phyloP scores from a whole-genome alignment of 1,140 invertebrate species.

The Spodoptera frugiperda region DNA sequence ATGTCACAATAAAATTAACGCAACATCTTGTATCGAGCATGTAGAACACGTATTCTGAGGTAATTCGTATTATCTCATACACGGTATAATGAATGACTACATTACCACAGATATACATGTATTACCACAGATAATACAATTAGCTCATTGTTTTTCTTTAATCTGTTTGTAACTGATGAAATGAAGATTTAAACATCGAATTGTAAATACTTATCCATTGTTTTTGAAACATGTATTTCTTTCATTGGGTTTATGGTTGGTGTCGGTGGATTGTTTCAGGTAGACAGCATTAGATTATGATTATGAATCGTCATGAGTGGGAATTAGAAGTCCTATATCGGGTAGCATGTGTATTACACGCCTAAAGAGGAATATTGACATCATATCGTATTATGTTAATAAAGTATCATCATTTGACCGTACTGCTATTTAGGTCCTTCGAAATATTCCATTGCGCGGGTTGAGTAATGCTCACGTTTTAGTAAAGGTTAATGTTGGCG shows the following conservation, averaged over 20 bases:
- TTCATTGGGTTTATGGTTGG: too few relatives aligned
- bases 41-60: conserved; percentile 63
- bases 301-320: too few relatives aligned
- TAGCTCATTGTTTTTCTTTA: background rate
- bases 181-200: background rate
- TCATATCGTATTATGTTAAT: background rate
- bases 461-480: conserved; percentile 43
- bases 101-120: too few relatives aligned
- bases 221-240: background rate
- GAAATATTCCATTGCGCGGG: conserved; percentile 31
- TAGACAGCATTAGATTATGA: too few relatives aligned
- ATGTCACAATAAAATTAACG: conserved; percentile 52
- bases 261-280: too few relatives aligned
- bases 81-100: conserved; percentile 13
- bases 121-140: conserved; percentile 27
- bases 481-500: conserved; percentile 45
- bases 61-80: conserved; percentile 54
- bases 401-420: background rate
- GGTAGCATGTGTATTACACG: too few relatives aligned
- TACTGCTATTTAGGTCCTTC: conserved; percentile 39
- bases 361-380: background rate
- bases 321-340: too few relatives aligned
- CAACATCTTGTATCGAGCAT: conserved; percentile 46
- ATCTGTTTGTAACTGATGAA: background rate
- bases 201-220: conserved; percentile 8